These are phyloP conservation scores for Rutpela maculata DNA, from an alignment of 2,888 invertebrate genomes.

Conservation along the genomic window DNA sequence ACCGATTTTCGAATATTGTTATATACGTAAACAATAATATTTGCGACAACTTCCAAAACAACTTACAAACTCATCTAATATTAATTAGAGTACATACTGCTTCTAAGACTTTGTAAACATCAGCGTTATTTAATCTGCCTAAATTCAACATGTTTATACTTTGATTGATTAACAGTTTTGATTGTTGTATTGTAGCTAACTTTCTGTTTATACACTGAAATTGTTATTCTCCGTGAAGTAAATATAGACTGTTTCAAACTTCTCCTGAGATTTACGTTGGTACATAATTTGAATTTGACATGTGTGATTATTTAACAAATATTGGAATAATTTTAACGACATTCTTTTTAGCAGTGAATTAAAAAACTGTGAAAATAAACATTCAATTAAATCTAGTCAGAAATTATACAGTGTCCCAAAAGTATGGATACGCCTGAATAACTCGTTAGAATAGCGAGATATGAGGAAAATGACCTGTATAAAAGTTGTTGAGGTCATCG, in stretches of 20 bases:
- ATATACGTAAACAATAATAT: too few species aligned
- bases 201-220: neutral
- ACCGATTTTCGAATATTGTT: too few species aligned
- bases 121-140: slow-evolving; percentile 4
- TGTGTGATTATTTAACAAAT: neutral
- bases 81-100: neutral
- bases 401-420: too few species aligned
- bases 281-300: neutral
- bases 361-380: too few species aligned
- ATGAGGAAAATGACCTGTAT: too few species aligned
- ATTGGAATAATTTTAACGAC: too few species aligned
- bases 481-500: too few species aligned
- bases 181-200: neutral
- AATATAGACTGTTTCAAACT: neutral
- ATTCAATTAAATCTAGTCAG: too few species aligned
- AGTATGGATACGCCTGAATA: too few species aligned
- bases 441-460: too few species aligned
- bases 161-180: neutral
- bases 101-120: neutral
- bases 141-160: slow-evolving; percentile 4
- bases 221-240: neutral
- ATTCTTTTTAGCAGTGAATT: too few species aligned
- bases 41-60: neutral
- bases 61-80: neutral
- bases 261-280: neutral